Conservation (phyloP, 2,888 invertebrate genomes). For the Plagiodera versicolora region DNA sequence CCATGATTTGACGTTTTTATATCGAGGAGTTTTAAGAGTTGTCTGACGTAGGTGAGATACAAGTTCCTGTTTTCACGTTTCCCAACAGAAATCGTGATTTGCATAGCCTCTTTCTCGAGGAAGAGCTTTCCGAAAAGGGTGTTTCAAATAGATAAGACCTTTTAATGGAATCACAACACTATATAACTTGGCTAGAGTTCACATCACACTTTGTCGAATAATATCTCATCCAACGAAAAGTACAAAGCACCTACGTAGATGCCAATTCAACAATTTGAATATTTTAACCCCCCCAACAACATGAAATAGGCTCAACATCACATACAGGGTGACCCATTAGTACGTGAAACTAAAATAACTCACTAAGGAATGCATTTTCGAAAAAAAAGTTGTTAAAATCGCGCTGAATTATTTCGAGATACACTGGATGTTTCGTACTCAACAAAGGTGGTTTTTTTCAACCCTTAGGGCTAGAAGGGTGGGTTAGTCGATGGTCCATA, state of each 20-base stretch:
- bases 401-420: too few species aligned
- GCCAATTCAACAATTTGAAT: not conserved
- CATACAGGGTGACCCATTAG: too few species aligned
- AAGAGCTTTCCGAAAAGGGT: not conserved
- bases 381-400: too few species aligned
- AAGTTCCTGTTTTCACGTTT: too few species aligned
- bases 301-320: too few species aligned
- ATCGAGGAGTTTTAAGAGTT: too few species aligned
- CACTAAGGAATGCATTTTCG: too few species aligned
- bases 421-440: too few species aligned
- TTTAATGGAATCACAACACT: not conserved
- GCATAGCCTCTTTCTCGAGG: not conserved
- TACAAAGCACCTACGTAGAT: not conserved
- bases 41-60: too few species aligned
- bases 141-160: not conserved
- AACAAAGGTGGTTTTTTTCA: too few species aligned
- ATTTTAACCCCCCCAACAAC: not conserved
- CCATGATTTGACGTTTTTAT: not conserved
- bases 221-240: not conserved
- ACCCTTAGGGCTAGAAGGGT: not conserved
- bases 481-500: not conserved
- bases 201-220: not conserved
- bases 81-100: not conserved
- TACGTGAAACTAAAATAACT: too few species aligned
- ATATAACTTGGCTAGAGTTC: not conserved